Base-by-base conservation (phyloP, 1,140 invertebrate species). In the Chironomus tepperi region DNA sequence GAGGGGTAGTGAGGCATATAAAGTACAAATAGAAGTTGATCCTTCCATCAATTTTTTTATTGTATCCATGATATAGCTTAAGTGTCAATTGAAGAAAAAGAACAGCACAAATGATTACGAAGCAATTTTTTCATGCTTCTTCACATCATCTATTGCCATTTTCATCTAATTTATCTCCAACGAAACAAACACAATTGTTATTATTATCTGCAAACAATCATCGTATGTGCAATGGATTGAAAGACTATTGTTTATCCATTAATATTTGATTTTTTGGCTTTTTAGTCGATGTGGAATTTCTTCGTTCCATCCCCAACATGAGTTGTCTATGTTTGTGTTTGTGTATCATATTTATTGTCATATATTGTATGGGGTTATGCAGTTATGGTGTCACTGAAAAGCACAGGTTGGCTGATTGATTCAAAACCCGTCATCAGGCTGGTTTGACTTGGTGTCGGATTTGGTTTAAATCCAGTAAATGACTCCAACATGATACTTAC, bases 201-300 rank as follows among this genome's bases (percentile, higher is more conserved):
- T 70, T 70, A 70, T 70, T 70, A 18, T 21, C 65, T 70, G 65
- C 65, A 70, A 70, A 70, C 65, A 70, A n/a, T 70, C 65, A 34
- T 34, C 24, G 24, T 34, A 34, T 34, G 24, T 34, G 24, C 24
- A 34, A 2, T 34, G 24, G 24, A 34, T 34, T 19, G 65, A 70
- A 18, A 34, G 24, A 34, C 24, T 2, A 70, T 70, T 70, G 65
- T 70, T 70, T 70, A 70, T 70, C 65, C 65, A 70, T 70, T 70
- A 70, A 70, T 70, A 70, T 70, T 70, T 70, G 65, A 70, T 70
- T 67, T 18, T 67, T 67, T 67, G 47, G 1, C 7, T 57, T 57
- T n/a, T 12, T 57, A 7, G 10, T n/a, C 24, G 24, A 34, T 34
- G 24, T 34, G 24, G 24, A 34, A 2, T 57, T 57, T 57, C 1